Evolutionary conservation across 2,888 invertebrate species (phyloP).

Genomic region (Tineola bisselliella): DNA sequence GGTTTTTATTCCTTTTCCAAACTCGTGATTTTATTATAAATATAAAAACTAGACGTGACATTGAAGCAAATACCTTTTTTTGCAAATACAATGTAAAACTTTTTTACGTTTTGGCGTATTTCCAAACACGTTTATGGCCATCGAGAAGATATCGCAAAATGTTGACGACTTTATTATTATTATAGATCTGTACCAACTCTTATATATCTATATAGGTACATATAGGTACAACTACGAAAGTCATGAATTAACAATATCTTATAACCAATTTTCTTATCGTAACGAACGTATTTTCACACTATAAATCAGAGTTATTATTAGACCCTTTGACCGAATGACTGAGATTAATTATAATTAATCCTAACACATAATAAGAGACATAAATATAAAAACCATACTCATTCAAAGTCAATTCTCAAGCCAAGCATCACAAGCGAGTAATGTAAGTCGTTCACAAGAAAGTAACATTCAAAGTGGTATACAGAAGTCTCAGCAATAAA

Average conservation of each 20-base stretch:
- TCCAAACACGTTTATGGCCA: not conserved
- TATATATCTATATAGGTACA: too few species aligned
- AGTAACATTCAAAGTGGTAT: conserved; percentile 14
- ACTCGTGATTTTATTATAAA: not conserved
- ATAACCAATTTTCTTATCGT: too few species aligned
- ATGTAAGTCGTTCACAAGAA: conserved; percentile 8
- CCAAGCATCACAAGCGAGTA: not conserved
- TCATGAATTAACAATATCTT: too few species aligned
- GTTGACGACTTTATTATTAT: not conserved
- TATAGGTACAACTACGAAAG: too few species aligned
- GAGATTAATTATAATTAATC: too few species aligned
- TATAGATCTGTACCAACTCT: too few species aligned
- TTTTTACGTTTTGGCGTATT: not conserved
- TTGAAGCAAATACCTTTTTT: not conserved
- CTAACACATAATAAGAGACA: not conserved
- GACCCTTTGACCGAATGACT: too few species aligned
- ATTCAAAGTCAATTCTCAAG: not conserved
- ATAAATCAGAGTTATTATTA: too few species aligned
- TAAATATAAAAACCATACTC: not conserved
- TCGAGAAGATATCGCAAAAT: not conserved
- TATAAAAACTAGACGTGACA: not conserved
- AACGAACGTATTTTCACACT: too few species aligned
- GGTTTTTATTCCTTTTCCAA: too few species aligned
- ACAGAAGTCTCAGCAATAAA: conserved; percentile 10
- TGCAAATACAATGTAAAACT: not conserved